Evolutionary conservation across 2,797 vertebrate genomes (phyloP).

Genomic region (Psittacula echo): DNA sequence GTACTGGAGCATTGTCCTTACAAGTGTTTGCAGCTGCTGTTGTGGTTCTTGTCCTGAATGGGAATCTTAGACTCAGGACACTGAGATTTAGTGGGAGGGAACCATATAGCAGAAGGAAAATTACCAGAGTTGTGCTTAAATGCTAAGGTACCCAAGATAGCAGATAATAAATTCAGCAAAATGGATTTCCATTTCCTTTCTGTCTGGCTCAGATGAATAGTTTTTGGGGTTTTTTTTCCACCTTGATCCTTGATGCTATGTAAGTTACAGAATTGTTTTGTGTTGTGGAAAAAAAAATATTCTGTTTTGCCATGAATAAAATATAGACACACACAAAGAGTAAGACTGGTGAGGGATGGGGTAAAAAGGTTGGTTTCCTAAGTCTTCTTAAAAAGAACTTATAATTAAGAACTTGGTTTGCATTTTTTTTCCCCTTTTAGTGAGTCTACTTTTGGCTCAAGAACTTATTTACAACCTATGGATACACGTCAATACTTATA

Average conservation of each 20-base stretch:
- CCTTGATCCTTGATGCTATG: not conserved
- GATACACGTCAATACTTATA: conserved; percentile 98
- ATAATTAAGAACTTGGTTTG: not conserved
- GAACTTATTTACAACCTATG: conserved; percentile 97
- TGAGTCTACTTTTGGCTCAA: conserved; percentile 93
- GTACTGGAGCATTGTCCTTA: not conserved
- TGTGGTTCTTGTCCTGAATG: not conserved
- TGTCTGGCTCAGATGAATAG: not conserved
- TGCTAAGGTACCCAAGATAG: not conserved
- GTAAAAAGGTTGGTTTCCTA: not conserved
- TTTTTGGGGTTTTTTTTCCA: accelerated
- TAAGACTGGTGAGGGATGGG: not conserved
- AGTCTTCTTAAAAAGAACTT: not conserved
- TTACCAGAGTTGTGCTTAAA: not conserved
- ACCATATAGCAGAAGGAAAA: not conserved
- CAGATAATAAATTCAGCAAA: not conserved
- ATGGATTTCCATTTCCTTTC: not conserved
- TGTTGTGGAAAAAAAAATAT: not conserved
- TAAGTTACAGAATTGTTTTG: not conserved
- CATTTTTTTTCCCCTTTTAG: conserved; percentile 62
- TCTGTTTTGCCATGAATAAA: not conserved
- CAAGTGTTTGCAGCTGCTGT: not conserved
- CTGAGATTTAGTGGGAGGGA: not conserved
- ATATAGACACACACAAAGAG: not conserved
- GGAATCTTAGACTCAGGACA: not conserved